Base-by-base conservation (phyloP, 2,797 vertebrate species). In the Choloepus didactylus region DNA sequence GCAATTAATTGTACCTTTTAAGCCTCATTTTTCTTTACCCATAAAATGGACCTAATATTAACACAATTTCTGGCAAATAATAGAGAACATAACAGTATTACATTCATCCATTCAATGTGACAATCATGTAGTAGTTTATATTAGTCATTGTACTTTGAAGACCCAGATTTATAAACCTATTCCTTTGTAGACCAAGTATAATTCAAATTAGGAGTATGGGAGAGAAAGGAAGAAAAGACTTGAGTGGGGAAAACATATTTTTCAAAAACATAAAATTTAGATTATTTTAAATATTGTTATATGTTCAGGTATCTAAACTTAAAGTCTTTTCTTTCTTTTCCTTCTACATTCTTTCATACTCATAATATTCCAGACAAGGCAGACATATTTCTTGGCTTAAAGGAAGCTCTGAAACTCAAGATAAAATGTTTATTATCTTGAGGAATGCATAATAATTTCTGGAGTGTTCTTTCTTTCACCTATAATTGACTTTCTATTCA, bases 401-500 rank as follows among this genome's bases (percentile, higher is more conserved):
- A 93, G 79, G 59, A 89, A 89, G 18, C 35, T 85, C 66, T 89
- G 29, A 95, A 94, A 89, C 21, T 59, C 38, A 80, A 80, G n/a
- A 75, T 73, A 96, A 95, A 88, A 89, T 66, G 18, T 75, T 91
- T 87, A 77, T 41, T n/a, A 75, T 82, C 35, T 10, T 81, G 21
- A 80, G 49, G 29, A 95, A 93, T 79, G 46, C 66, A 83, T 0
- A 88, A 16, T 46, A 70, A 90, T 93, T 84, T 94, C 86, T 91
- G 93, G 29, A 86, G 83, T 91, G n/a, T 87, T 86, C 73, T 84
- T 35, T 76, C 51, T 87, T 95, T 96, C 67, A 72, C 76, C n/a
- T 93, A 38, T 77, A 83, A 95, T 66, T 87, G 41, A 67, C 23
- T 95, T 89, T 95, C 49, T 87, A 87, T 94, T 95, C 16, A 29